Evolutionary conservation across 2,797 vertebrate species (phyloP).

Genomic region (Oreortyx pictus): DNA sequence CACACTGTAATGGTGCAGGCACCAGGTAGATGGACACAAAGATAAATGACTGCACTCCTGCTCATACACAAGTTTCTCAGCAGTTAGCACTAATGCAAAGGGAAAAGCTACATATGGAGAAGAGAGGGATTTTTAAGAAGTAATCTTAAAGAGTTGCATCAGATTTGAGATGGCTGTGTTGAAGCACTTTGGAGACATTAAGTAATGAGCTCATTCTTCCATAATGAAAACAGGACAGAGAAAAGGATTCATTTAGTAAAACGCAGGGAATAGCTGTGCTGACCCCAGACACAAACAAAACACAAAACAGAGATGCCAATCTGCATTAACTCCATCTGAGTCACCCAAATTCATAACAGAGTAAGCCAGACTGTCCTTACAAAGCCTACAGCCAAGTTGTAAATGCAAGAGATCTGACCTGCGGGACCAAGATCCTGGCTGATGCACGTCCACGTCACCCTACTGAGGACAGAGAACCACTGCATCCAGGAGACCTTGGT

Average conservation of each 20-base stretch:
- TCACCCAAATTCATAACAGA: background rate
- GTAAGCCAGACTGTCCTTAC: background rate
- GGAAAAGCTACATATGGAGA: background rate
- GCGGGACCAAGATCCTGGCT: background rate
- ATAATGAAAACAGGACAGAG: slow-evolving; percentile 20
- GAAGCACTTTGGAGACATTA: slow-evolving; percentile 21
- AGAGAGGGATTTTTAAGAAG: slow-evolving; percentile 39
- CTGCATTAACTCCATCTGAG: background rate
- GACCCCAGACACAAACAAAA: background rate
- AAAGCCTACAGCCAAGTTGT: background rate
- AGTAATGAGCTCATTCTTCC: slow-evolving; percentile 60
- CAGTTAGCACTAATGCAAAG: slow-evolving; percentile 60
- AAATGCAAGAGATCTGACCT: background rate
- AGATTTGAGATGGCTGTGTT: slow-evolving; percentile 52
- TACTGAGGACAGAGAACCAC: background rate
- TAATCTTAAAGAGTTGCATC: slow-evolving; percentile 23
- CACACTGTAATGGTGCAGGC: background rate
- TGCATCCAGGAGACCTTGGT: background rate
- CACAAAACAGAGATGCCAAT: background rate
- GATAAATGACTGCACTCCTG: background rate
- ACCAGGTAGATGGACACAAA: background rate
- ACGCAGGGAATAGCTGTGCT: background rate
- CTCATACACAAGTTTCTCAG: background rate
- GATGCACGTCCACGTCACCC: background rate
- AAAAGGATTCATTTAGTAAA: slow-evolving; percentile 26